Evolutionary conservation across 23 tunicate species (phyloP).

Genomic region (Phallusia fumigata): DNA sequence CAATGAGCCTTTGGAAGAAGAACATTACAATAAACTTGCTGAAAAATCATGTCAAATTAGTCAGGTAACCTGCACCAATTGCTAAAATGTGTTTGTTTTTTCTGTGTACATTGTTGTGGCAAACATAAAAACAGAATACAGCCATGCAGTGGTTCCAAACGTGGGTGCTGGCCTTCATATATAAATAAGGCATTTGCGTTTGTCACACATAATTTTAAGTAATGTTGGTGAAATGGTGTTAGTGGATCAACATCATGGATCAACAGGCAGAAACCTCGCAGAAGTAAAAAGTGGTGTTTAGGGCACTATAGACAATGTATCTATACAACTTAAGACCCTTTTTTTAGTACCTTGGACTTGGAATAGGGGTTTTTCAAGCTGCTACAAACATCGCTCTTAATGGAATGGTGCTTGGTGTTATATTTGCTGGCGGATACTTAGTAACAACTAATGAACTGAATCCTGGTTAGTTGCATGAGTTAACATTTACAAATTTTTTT

Average conservation of each 20-base stretch:
- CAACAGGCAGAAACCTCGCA: too few species aligned
- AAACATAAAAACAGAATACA: too few species aligned
- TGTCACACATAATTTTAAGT: too few species aligned
- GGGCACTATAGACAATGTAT: background rate
- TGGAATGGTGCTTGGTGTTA: constrained; percentile 83
- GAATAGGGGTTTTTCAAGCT: constrained; percentile 96
- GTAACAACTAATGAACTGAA: constrained; percentile 67
- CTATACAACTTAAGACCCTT: background rate
- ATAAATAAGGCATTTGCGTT: too few species aligned
- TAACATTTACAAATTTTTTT: background rate
- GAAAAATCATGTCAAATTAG: constrained; percentile 50
- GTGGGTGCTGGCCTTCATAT: too few species aligned
- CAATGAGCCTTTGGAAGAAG: constrained; percentile 63
- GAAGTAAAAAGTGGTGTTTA: too few species aligned
- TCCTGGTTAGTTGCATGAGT: constrained; percentile 34
- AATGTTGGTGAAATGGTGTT: too few species aligned
- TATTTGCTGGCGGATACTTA: constrained; percentile 84
- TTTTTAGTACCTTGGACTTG: constrained; percentile 66
- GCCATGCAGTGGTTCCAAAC: too few species aligned
- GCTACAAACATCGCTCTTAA: constrained; percentile 86
- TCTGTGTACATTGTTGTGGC: too few species aligned
- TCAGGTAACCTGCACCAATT: constrained; percentile 62
- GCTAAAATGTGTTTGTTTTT: too few species aligned
- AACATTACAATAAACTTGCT: constrained; percentile 38
- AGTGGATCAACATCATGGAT: too few species aligned